Base-by-base conservation (phyloP, 2,113 vertebrate genomes). In the Erpornis zantholeuca region DNA sequence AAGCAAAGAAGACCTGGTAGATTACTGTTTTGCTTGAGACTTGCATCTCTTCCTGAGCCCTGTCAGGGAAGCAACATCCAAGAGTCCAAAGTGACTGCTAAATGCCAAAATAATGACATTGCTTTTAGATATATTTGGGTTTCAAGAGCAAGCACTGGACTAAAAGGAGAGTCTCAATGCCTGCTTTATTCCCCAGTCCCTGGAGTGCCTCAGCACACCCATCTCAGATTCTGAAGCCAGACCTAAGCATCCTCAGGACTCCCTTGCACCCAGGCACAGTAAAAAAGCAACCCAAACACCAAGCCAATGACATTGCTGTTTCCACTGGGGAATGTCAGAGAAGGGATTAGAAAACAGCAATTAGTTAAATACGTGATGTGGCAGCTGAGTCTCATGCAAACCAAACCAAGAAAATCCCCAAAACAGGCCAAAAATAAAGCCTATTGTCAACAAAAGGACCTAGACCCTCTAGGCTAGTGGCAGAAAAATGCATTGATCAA, bases 131-230 rank as follows among this genome's bases (percentile, higher is more conserved):
- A 28, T 65, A 6, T 40, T 25, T 60, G 14, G 23, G 49, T 40
- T 64, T 90, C 35, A 44, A 83, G 33, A 82, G 31, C 15, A 76
- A 71, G 15, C 21, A 54, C 28, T 29, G 1, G 1, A n/a, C 9
- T 0, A 0, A 63, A 82, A 82, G 21, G 3, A 19, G 2, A 1
- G 4, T 50, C 7, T 75, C 14, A 40, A 22, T 78, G 12, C 18
- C 23, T 52, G 61, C 19, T 65, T 78, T 82, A 57, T 60, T 83
- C 15, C 22, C 6, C 49, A 35, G 11, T 36, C 11, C 29, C 28
- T 50, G 22, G 8, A 87, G 25, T 3, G 6, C 12, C 16, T 33
- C 16, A 14, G 29, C 17, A 59, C 15, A 76, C 5, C 7, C 33
- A 64, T 6, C 6, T 73, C 38, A 71, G 25, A 52, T 25, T 22